phyloP scores from a whole-genome alignment of 2,113 vertebrate species.

The Spilogale gracilis region DNA sequence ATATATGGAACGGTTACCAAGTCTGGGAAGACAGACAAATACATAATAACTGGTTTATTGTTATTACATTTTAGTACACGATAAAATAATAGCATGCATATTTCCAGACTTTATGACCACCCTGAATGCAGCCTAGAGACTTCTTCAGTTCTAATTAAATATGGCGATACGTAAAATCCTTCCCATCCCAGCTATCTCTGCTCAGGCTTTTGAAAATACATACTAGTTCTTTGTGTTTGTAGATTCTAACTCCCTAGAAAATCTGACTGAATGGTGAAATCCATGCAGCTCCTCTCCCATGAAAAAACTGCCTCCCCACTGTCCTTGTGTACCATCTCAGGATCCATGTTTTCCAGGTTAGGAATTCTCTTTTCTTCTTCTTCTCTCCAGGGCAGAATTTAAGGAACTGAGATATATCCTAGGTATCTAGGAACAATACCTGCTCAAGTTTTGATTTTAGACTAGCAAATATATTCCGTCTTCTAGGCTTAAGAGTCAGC shows the following conservation, averaged over 20 bases:
- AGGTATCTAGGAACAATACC: neutral
- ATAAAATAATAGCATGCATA: neutral
- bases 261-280: neutral
- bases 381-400: neutral
- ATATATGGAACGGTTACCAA: neutral
- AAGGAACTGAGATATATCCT: neutral
- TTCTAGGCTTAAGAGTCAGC: neutral
- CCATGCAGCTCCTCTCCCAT: neutral
- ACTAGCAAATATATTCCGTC: neutral
- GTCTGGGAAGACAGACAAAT: neutral
- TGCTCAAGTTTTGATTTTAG: neutral
- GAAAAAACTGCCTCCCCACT: conserved; percentile 10
- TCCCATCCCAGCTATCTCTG: neutral
- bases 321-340: neutral
- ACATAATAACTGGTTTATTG: neutral
- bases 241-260: neutral
- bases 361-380: neutral
- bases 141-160: neutral
- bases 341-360: neutral
- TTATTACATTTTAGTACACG: neutral
- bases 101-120: neutral
- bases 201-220: neutral
- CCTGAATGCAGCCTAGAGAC: neutral
- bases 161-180: neutral
- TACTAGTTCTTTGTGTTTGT: neutral